Conservation (phyloP, 2,888 invertebrate genomes). For the Protodeltote pygarga region DNA sequence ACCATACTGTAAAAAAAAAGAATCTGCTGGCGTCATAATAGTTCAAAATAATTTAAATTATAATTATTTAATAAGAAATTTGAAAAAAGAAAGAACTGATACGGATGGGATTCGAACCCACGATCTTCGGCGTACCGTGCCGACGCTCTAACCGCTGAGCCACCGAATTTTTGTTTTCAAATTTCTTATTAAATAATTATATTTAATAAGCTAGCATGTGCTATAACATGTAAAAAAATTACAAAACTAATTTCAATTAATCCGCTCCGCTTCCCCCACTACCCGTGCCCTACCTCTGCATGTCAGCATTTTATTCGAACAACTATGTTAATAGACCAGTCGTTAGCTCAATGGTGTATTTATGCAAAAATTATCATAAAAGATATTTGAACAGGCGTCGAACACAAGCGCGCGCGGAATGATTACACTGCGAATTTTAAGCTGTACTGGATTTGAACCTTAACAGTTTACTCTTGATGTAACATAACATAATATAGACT, state of each 20-base stretch:
- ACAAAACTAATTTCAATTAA: neutral
- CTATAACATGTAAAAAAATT: neutral
- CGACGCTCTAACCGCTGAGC: neutral
- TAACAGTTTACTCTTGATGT: neutral
- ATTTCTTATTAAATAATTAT: no score
- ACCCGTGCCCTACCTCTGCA: neutral
- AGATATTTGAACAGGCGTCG: slow-evolving; percentile 33
- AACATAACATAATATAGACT: no score
- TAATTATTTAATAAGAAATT: no score
- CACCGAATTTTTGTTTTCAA: no score
- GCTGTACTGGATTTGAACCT: neutral
- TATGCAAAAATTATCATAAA: slow-evolving; percentile 44
- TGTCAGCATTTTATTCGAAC: slow-evolving; percentile 27
- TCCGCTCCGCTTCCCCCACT: neutral
- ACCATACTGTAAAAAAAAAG: no score
- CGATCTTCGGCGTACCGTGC: neutral
- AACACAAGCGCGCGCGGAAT: slow-evolving; percentile 15
- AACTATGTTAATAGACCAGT: slow-evolving; percentile 35
- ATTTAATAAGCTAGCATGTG: no score
- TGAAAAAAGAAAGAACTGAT: no score
- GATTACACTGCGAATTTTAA: slow-evolving; percentile 1
- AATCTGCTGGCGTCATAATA: no score
- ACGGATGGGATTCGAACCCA: no score
- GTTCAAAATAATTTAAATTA: no score
- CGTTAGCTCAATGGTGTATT: slow-evolving; percentile 38